Evolutionary conservation across 2,113 vertebrate genomes (phyloP).

Genomic region (Pongo abelii): DNA sequence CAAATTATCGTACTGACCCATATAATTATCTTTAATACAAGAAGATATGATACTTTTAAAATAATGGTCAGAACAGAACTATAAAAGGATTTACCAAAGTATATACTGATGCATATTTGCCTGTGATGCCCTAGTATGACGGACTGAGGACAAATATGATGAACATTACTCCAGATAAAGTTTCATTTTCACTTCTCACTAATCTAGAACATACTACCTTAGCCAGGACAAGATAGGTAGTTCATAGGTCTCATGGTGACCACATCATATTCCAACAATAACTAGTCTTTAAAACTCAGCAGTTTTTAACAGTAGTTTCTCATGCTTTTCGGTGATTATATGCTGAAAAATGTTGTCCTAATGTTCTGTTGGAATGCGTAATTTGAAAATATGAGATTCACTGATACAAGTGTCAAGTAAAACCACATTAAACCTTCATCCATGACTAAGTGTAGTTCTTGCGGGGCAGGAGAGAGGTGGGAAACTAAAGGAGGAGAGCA

Average conservation of each 20-base stretch:
- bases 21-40: slow-evolving; percentile 71
- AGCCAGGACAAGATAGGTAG: not conserved
- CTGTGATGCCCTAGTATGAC: slow-evolving; percentile 14
- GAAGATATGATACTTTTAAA: slow-evolving; percentile 59
- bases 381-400: not conserved
- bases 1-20: slow-evolving; percentile 60
- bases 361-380: not conserved
- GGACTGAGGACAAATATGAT: slow-evolving; percentile 22
- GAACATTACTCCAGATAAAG: fast-evolving
- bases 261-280: not conserved
- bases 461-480: fast-evolving
- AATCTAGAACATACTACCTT: not conserved
- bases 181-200: slow-evolving; percentile 5
- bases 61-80: slow-evolving; percentile 60
- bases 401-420: not conserved
- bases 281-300: not conserved
- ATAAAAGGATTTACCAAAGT: slow-evolving; percentile 68
- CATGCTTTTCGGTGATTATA: not conserved
- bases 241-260: not conserved
- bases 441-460: not conserved
- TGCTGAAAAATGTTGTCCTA: not conserved
- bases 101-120: slow-evolving; percentile 36
- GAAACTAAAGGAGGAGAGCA: not conserved
- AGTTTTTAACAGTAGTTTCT: not conserved
- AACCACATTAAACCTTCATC: not conserved